These are phyloP conservation scores for Euwallacea similis DNA, from an alignment of 1,140 invertebrate species.

Conservation along the genomic window DNA sequence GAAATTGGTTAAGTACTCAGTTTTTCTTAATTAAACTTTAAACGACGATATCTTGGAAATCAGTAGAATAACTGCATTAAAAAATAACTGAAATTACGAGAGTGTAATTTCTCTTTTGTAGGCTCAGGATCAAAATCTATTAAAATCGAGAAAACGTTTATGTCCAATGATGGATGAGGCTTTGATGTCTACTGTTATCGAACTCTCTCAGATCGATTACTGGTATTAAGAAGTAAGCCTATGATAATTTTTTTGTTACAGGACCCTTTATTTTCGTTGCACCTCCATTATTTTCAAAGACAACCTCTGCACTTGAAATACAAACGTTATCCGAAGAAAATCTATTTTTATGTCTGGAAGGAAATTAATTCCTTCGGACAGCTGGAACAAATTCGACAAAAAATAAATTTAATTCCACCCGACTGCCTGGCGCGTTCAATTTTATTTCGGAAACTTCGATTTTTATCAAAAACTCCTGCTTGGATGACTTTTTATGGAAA, in stretches of 20 bases:
- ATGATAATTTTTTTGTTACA: not conserved
- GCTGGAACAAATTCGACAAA: slow-evolving; percentile 26
- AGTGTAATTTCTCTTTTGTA: no score
- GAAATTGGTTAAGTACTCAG: no score
- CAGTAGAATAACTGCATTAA: no score
- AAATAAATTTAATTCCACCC: slow-evolving; percentile 27
- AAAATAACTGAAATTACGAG: no score
- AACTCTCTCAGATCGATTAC: no score
- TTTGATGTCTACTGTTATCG: no score
- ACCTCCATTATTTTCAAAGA: no score
- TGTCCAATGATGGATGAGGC: no score
- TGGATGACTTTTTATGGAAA: slow-evolving; percentile 1
- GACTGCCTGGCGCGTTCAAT: slow-evolving; percentile 7
- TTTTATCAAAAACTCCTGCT: not conserved
- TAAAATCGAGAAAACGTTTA: no score
- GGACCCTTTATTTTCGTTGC: not conserved
- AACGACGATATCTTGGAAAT: no score
- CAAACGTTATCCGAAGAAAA: slow-evolving; percentile 10
- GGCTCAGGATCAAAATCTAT: no score
- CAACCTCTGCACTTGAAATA: not conserved
- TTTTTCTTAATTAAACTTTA: no score
- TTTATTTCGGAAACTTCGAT: slow-evolving; percentile 21
- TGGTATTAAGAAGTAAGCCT: not conserved
- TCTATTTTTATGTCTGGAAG: not conserved
- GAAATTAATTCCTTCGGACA: slow-evolving; percentile 26